phyloP scores from a whole-genome alignment of 2,888 invertebrate species.

The Congeria kusceri region DNA sequence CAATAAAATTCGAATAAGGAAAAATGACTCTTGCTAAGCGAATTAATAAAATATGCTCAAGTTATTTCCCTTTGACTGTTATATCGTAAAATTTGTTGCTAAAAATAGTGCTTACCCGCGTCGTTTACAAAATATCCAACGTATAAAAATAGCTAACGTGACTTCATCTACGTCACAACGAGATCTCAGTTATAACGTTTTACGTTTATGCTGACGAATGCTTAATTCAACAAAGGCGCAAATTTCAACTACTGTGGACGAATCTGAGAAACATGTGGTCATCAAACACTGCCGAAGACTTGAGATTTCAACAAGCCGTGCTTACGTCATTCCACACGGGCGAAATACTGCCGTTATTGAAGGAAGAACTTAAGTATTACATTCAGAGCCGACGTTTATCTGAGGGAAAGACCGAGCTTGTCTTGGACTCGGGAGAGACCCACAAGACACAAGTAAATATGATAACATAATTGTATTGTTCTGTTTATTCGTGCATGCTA shows the following conservation, averaged over 20 bases:
- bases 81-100: too few relatives aligned
- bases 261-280: neutral
- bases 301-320: conserved; percentile 67
- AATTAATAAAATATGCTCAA: too few relatives aligned
- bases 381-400: conserved; percentile 73
- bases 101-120: too few relatives aligned
- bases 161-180: conserved; percentile 29
- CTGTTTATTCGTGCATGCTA: too few relatives aligned
- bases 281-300: conserved; percentile 47
- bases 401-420: conserved; percentile 75
- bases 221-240: neutral
- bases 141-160: conserved; percentile 20
- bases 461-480: too few relatives aligned
- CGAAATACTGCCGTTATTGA: conserved; percentile 67
- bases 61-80: too few relatives aligned
- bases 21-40: too few relatives aligned
- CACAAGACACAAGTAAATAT: conserved; percentile 25
- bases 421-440: conserved; percentile 24
- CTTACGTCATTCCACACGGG: conserved; percentile 65
- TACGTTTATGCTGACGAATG: conserved; percentile 48
- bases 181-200: conserved; percentile 10
- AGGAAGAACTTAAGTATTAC: conserved; percentile 73
- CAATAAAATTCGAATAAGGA: too few relatives aligned
- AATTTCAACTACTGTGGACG: conserved; percentile 7
- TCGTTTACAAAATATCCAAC: too few relatives aligned